Conservation (phyloP, 2,797 vertebrate genomes). For the Delichon dasypus region DNA sequence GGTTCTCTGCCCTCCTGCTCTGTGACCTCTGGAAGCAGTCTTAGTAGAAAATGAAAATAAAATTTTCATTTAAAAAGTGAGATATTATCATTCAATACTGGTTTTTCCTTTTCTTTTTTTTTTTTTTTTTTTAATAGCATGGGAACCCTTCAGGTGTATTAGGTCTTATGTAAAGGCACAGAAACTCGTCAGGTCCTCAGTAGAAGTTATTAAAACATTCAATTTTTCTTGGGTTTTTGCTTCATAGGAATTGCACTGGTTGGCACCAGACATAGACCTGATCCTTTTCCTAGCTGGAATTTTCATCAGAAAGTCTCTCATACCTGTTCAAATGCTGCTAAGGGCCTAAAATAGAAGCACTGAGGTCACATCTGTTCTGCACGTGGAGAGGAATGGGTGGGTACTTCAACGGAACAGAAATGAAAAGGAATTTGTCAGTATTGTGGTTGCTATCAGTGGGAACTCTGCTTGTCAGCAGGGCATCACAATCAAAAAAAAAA, state of each 20-base stretch:
- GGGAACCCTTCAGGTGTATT: neutral
- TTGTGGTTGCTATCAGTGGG: neutral
- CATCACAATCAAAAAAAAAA: fast-evolving
- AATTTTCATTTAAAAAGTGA: neutral
- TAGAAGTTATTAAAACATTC: neutral
- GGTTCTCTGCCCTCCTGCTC: neutral
- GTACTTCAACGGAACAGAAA: neutral
- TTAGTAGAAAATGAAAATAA: neutral
- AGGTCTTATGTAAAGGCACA: neutral
- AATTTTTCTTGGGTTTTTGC: neutral
- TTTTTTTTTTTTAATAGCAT: no score
- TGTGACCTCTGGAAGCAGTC: neutral
- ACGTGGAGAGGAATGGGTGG: fast-evolving
- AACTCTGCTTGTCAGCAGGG: neutral
- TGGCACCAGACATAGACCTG: neutral
- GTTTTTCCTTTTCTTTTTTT: neutral
- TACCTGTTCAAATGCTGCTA: neutral
- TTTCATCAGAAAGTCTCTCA: neutral
- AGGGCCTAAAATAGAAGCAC: neutral
- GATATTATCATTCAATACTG: neutral
- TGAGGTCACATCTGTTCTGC: neutral
- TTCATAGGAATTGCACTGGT: neutral
- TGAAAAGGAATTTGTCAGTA: neutral
- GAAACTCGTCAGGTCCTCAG: neutral
- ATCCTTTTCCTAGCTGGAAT: neutral